Conservation (phyloP, 2,888 invertebrate genomes). For the Parelbella ahira region DNA sequence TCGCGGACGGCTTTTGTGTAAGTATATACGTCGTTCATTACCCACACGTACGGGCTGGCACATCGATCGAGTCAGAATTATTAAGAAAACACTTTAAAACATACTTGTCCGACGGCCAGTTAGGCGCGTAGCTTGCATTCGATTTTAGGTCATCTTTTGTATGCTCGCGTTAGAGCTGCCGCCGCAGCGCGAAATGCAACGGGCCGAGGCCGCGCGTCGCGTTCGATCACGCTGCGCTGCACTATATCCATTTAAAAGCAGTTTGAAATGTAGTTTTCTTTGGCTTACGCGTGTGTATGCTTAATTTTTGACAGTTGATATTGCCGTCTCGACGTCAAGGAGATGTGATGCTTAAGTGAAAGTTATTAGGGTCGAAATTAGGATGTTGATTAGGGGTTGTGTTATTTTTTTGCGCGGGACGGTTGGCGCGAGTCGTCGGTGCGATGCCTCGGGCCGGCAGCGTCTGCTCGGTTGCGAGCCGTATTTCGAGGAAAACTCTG, state of each 20-base stretch:
- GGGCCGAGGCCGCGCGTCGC: slow-evolving; percentile 75
- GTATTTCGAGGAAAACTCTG: slow-evolving; percentile 71
- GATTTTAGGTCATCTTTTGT: slow-evolving; percentile 80
- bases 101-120: slow-evolving; percentile 48
- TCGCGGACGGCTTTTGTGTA: slow-evolving; percentile 70
- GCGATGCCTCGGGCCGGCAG: slow-evolving; percentile 53
- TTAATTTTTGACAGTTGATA: slow-evolving; percentile 82
- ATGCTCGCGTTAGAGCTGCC: slow-evolving; percentile 67
- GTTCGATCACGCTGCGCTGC: slow-evolving; percentile 62
- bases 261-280: slow-evolving; percentile 72
- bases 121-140: slow-evolving; percentile 63
- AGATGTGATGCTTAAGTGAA: slow-evolving; percentile 57
- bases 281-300: slow-evolving; percentile 72
- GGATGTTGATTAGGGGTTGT: slow-evolving; percentile 44
- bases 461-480: slow-evolving; percentile 45
- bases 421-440: slow-evolving; percentile 65
- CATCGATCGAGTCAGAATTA: slow-evolving; percentile 58
- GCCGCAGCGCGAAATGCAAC: slow-evolving; percentile 74
- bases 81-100: slow-evolving; percentile 65
- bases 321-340: slow-evolving; percentile 52
- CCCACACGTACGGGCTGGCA: slow-evolving; percentile 46
- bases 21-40: slow-evolving; percentile 59
- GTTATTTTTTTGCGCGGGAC: slow-evolving; percentile 69
- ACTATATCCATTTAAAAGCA: slow-evolving; percentile 67
- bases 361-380: slow-evolving; percentile 60